Evolutionary conservation across 2,888 invertebrate species (phyloP), one percentile per base, ranked within the genome.

Genomic region (Brassicogethes aeneus): DNA sequence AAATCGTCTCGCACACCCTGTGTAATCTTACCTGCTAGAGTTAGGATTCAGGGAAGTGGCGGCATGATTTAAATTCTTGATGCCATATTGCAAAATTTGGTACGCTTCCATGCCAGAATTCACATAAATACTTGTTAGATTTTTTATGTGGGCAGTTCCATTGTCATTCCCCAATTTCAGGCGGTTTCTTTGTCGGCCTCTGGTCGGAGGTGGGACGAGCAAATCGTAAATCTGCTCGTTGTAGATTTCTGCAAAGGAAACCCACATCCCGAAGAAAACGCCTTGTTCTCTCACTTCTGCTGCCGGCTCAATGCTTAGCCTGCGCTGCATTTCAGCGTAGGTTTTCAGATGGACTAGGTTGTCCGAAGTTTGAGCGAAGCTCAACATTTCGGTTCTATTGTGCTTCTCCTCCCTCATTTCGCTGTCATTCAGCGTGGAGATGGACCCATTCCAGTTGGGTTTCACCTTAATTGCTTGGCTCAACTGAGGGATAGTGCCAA

Each of bases 171-270:
- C 10, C 14, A 32, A 13, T 10, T 12, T 5, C 3, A 32, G 32
- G 8, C 3, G 10, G 10, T 7, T 5, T 5, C 14, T 5, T 12
- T 3, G 3, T 12, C 12, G 5, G 32, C 32, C 32, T 5, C 32
- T 5, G 12, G 14, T 3, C 5, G 32, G 32, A 5, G 32, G 32
- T 5, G 32, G 32, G 8, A 12, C 12, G 3, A 94, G 65, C 15
- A 94, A 69, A 64, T 95, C 94, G 60, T 82, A 87, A 13, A 93
- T 78, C 1, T 76, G 74, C 59, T 94, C 94, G 62, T 94, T 94
- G 65, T 94, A 93, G 33, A 95, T 85, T 65, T 94, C 93, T 0
- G 82, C 80, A 67, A 88, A 92, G 0, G 90, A 89, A 13, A 94
- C 76, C 92, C 92, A 88, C 1, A 85, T 70, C 29, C 71, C 68